A percentile compares a stretch with the other conserved stretches of the same genome.
phyloP scores from a whole-genome alignment of 2,797 vertebrate species.

The Carcharodon carcharias region DNA sequence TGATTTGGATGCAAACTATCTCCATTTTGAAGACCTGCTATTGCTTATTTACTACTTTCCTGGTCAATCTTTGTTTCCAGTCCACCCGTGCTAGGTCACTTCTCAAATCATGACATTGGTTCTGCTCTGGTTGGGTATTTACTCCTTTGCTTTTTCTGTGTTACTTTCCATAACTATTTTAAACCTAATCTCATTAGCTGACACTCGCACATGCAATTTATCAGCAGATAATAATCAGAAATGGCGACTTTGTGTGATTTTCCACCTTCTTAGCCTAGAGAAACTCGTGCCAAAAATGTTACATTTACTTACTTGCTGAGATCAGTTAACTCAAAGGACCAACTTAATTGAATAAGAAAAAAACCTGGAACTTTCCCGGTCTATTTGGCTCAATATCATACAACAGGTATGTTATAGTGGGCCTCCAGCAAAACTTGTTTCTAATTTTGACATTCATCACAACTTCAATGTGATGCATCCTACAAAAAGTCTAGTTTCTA shows the following conservation, averaged over 20 bases:
- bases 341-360: not conserved
- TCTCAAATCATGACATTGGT: not conserved
- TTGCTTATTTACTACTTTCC: not conserved
- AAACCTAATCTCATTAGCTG: not conserved
- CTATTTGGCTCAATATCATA: not conserved
- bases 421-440: not conserved
- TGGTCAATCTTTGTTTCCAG: not conserved
- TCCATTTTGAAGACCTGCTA: not conserved
- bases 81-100: not conserved
- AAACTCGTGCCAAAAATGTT: not conserved
- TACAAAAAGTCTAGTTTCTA: not conserved
- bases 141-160: not conserved
- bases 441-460: not conserved
- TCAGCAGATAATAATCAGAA: not conserved
- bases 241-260: not conserved
- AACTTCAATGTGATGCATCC: not conserved
- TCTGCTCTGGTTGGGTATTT: not conserved
- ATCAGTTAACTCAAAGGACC: not conserved
- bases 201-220: not conserved
- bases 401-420: not conserved
- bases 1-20: not conserved
- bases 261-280: not conserved
- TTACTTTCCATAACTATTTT: not conserved
- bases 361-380: not conserved
- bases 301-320: not conserved